Base-by-base conservation (phyloP, 2,113 vertebrate species). In the Numenius arquata region DNA sequence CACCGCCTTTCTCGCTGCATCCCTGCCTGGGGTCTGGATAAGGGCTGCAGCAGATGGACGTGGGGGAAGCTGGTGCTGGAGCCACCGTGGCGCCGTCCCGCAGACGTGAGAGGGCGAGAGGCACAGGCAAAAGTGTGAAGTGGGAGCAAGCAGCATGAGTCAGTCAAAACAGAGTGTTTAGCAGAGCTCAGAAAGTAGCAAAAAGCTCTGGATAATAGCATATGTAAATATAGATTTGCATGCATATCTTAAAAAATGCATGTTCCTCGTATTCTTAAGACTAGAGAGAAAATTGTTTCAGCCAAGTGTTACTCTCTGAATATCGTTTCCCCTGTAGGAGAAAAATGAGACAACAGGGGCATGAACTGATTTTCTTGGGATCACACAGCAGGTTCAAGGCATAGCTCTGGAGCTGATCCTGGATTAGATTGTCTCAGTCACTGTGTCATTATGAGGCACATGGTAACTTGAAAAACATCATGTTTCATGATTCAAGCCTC, bases 41-140 rank as follows among this genome's bases (percentile, higher is more conserved):
- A 41, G 38, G 22, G 58, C 53, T 40, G 66, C 53, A 30, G 40
- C 58, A 43, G n/a, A 15, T 0, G 6, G 23, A 27, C 1, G 0
- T 15, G 21, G 32, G 16, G 19, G 10, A 4, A 0, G 11, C 38
- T 32, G 26, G 23, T 40, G 20, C 50, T 20, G 17, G 23, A 20
- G 11, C 30, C 80, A 26, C 40, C 0, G 2, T 0, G 2, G 45
- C 1, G 1, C 58, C 1, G 0, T 59, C 34, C 70, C 3, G 1
- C 38, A 52, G 41, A 22, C 0, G 2, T 15, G 78, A 85, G 58
- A 66, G 40, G 48, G 3, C 11, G 78, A 85, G 58, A 66, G 40
- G 48, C 50, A 56, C 0, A 0, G 48, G 36, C 29, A 34, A 8
- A 85, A 77, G 74, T 8, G n/a, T 45, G 59, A 55, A 1, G 25